phyloP scores from a whole-genome alignment of 2,888 invertebrate genomes.

The Iphiclides podalirius region DNA sequence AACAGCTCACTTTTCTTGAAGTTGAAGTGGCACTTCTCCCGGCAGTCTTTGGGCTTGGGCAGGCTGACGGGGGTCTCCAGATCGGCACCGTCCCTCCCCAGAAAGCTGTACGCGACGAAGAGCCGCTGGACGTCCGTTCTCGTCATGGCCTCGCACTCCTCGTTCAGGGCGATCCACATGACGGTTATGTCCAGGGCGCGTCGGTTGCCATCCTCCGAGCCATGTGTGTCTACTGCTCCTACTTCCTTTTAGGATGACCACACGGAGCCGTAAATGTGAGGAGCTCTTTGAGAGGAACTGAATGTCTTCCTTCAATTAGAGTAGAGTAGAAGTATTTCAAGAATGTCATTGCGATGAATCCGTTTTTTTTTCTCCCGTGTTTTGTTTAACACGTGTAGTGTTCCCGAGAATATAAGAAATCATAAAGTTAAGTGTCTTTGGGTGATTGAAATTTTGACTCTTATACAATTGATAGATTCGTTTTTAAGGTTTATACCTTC shows the following conservation, averaged over 20 bases:
- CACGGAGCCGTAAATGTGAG: too few relatives aligned
- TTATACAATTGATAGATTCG: too few relatives aligned
- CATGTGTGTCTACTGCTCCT: not conserved
- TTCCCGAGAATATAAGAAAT: too few relatives aligned
- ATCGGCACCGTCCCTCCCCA: slow-evolving; percentile 50
- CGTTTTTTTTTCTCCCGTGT: too few relatives aligned
- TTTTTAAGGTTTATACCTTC: too few relatives aligned
- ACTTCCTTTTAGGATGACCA: slow-evolving; percentile 28
- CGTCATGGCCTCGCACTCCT: slow-evolving; percentile 52
- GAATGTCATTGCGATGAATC: too few relatives aligned
- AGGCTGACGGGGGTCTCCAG: slow-evolving; percentile 53
- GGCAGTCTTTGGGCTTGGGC: slow-evolving; percentile 51
- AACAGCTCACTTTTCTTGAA: slow-evolving; percentile 53
- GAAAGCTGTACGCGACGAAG: slow-evolving; percentile 52
- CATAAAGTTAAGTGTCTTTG: too few relatives aligned
- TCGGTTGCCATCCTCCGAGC: slow-evolving; percentile 15
- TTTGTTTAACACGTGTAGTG: too few relatives aligned
- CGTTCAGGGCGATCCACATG: slow-evolving; percentile 56
- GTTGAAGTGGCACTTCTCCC: slow-evolving; percentile 53
- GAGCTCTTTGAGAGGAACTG: not conserved
- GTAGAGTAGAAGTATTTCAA: too few relatives aligned
- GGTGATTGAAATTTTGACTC: too few relatives aligned
- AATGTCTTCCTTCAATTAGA: too few relatives aligned
- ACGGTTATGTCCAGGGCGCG: slow-evolving; percentile 46
- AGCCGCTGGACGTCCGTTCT: slow-evolving; percentile 42